Base-by-base conservation (phyloP, 2,113 vertebrate genomes). In the Tursiops truncatus region DNA sequence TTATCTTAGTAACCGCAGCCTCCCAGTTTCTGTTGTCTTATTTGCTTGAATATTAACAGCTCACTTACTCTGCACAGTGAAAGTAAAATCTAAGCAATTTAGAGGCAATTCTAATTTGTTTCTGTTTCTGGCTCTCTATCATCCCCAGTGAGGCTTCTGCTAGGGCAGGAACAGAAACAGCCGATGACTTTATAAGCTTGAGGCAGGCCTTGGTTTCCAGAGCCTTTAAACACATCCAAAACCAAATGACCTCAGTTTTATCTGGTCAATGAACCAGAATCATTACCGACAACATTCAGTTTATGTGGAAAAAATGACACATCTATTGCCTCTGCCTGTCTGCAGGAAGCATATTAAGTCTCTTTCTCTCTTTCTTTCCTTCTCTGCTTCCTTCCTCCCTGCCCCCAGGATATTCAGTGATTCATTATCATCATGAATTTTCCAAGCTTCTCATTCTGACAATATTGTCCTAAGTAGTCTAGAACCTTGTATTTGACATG, bases 1-100 rank as follows among this genome's bases (percentile, higher is more conserved):
- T 58, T 38, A 53, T 38, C 18, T 18, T 70, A 26, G 23, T 44
- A 47, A 58, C 50, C 0, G 0, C 23, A n/a, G 28, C 60, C 92
- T 86, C n/a, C 50, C 31, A 33, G 60, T 41, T 79, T 71, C 44
- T 94, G 17, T 96, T 73, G 38, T 56, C 83, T 85, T 67, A 38
- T 82, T 62, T 86, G 31, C 56, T 80, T 92, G 89, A 76, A 56
- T 95, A 90, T 92, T 83, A 83, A 95, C 96, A 95, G n/a, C 58
- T 96, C 74, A 62, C 38, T 77, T 87, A 68, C 83, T 96, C 90
- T 96, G 63, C 71, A 87, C 21, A 82, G 10, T 74, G 86, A 70
- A 68, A 95, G 36, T 38, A 25, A 94, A 89, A 17, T 82, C 70
- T 26, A 53, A 92, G 74, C 23, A 85, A 93, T 10, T 65, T 58